Conservation (phyloP, 2,797 vertebrate genomes). For the Sebastes itinus region DNA sequence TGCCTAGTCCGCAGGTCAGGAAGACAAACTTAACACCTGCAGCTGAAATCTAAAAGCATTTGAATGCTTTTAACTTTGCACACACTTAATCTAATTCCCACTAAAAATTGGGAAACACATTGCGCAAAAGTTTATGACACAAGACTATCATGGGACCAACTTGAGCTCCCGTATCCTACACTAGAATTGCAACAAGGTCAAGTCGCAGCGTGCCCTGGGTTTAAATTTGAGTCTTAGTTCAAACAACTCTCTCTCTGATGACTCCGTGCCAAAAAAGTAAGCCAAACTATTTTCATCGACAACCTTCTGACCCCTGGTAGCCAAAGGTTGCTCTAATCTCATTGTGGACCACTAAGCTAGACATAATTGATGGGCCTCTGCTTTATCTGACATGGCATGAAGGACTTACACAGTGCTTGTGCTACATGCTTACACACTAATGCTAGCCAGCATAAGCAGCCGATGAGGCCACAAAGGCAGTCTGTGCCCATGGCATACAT, state of each 20-base stretch:
- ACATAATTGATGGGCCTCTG: slow-evolving; percentile 57
- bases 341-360: slow-evolving; percentile 66
- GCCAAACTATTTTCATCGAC: slow-evolving; percentile 65
- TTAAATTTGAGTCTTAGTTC: slow-evolving; percentile 36
- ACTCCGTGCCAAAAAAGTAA: slow-evolving; percentile 47
- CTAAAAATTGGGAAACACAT: slow-evolving; percentile 6
- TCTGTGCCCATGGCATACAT: not conserved
- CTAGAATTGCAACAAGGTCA: slow-evolving; percentile 39
- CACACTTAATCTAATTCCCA: not conserved
- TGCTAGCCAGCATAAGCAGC: slow-evolving; percentile 18
- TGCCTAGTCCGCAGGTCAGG: not conserved
- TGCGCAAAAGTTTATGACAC: slow-evolving; percentile 4
- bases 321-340: slow-evolving; percentile 68
- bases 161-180: slow-evolving; percentile 18
- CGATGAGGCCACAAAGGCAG: slow-evolving; percentile 20
- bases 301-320: slow-evolving; percentile 41
- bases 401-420: slow-evolving; percentile 44
- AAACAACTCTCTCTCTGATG: slow-evolving; percentile 19
- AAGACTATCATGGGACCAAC: slow-evolving; percentile 19
- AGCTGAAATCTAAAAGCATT: not conserved
- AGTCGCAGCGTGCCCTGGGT: slow-evolving; percentile 18
- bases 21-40: not conserved
- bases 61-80: not conserved
- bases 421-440: slow-evolving; percentile 34
- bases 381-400: slow-evolving; percentile 65